Conservation (phyloP, 2,797 vertebrate genomes). For the Mormyrops boulengeri region DNA sequence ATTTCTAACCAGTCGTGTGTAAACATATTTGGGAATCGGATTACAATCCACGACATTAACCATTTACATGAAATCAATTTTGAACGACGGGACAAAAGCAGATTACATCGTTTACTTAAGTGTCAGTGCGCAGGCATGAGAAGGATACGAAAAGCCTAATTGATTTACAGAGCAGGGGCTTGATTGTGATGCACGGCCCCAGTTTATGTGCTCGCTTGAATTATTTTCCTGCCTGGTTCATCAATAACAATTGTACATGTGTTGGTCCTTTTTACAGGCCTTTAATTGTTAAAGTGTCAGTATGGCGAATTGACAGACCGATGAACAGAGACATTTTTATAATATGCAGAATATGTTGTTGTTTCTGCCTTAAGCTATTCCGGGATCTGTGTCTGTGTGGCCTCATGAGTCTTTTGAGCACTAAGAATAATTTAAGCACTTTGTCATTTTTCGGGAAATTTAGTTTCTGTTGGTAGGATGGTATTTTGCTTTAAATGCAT, state of each 20-base stretch:
- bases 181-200: neutral
- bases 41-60: neutral
- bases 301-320: neutral
- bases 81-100: neutral
- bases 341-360: neutral
- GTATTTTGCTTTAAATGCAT: neutral
- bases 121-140: neutral
- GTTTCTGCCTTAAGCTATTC: neutral
- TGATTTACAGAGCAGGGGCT: conserved; percentile 2
- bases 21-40: neutral
- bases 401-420: neutral
- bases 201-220: neutral
- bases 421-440: neutral
- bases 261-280: neutral
- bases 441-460: neutral
- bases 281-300: neutral
- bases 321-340: neutral
- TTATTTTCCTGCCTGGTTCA: neutral
- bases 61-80: conserved; percentile 1
- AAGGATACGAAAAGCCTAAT: neutral
- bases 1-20: neutral
- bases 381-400: neutral
- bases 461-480: neutral
- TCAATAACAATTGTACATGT: neutral
- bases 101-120: neutral